Base-by-base conservation (phyloP, 2,888 invertebrate species). In the Augiades crinisus region DNA sequence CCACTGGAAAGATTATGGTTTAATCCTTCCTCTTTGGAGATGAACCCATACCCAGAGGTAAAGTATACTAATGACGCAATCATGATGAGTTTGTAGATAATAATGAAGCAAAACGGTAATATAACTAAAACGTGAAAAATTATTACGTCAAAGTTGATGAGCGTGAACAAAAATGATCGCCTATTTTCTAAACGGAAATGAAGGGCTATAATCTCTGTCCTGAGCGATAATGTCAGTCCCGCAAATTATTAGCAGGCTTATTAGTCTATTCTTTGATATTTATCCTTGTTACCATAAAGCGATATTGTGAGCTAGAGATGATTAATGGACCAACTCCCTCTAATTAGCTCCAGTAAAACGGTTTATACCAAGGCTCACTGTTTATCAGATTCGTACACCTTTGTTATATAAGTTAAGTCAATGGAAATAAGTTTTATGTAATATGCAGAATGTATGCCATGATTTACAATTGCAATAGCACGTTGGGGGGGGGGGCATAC, bases 261-360 rank as follows among this genome's bases (percentile, higher is more conserved):
- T 44, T 44, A 44, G 31, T 33, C 31, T 33, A 44, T 44, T 33
- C 33, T 44, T 44, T 33, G 44, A 14, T 44, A 21, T 44, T 44
- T 33, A 44, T 44, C 44, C 44, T 31, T 33, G 31, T 44, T 33
- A 44, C 44, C 31, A 21, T 44, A 33, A 43, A 44, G 30, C 27
- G 44, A 33, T 44, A 33, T 31, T 44, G 30, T 19, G 31, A 31
- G 33, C 13, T 16, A 10, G 33, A 13, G 21, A 44, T 44, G 44
- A 44, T 44, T 33, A 44, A 44, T 44, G 44, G 33, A 44, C 31
- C n/a, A 30, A 16, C 16, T 13, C 13, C 13, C 16, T 30, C 43
- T 44, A 44, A 44, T 44, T 44, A 44, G 43, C 43, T 44, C 19
- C 31, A 14, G 40, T 40, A 40, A 40, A 24, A 12, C 17, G 17